These are phyloP conservation scores for Cladopsammia gracilis DNA, from an alignment of 64 coral and sea anemone species.

Conservation along the genomic window DNA sequence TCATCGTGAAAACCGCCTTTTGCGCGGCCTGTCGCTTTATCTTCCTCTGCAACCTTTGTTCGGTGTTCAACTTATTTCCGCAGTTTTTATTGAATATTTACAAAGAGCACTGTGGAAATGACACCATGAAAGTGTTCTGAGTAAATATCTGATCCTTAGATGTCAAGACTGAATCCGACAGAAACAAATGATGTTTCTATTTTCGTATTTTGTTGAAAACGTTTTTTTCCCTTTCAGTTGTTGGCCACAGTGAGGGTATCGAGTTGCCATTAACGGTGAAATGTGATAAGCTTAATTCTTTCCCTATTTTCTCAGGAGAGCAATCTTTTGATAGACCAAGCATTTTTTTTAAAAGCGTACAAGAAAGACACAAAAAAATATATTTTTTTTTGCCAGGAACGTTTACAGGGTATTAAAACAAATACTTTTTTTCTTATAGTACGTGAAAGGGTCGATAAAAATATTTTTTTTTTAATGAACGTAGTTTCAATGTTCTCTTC, in stretches of 20 bases:
- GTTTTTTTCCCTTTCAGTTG: too few species aligned
- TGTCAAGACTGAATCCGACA: not conserved
- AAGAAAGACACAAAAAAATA: too few species aligned
- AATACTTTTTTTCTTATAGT: too few species aligned
- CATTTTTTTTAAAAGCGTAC: not conserved
- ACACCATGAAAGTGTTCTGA: not conserved
- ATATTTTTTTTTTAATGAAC: too few species aligned
- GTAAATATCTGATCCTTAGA: not conserved
- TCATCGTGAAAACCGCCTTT: not conserved
- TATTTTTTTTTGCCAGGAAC: not conserved
- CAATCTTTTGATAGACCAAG: too few species aligned
- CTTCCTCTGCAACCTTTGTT: not conserved
- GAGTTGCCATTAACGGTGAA: too few species aligned
- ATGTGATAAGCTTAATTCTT: too few species aligned
- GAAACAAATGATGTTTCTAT: not conserved
- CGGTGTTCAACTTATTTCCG: constrained; percentile 29
- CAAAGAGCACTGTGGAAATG: not conserved
- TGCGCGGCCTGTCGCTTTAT: not conserved
- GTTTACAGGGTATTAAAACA: too few species aligned
- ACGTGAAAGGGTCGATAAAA: too few species aligned
- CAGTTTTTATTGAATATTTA: constrained; percentile 46
- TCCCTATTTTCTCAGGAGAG: too few species aligned
- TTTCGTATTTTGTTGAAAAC: not conserved
- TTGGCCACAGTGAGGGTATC: too few species aligned
- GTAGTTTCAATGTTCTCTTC: not conserved